Evolutionary conservation across 2,888 invertebrate genomes (phyloP).

Genomic region (Stenotaenia linearis): DNA sequence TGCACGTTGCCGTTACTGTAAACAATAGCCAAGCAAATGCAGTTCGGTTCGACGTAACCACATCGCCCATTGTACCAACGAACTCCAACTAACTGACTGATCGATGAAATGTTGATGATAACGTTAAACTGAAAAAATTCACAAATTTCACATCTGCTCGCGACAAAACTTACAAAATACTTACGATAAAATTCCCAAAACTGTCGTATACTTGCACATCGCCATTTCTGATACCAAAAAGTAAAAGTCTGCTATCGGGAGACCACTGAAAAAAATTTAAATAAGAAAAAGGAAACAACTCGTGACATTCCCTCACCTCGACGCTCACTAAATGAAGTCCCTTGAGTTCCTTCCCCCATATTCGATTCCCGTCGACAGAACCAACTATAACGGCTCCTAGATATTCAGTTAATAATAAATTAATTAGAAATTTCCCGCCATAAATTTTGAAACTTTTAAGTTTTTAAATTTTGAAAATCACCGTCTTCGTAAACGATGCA

Average conservation of each 20-base stretch:
- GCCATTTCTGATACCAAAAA: conserved; percentile 85
- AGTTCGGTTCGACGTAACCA: conserved; percentile 61
- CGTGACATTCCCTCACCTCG: conserved; percentile 52
- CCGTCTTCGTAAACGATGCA: conserved; percentile 99
- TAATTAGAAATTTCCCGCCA: too few species aligned
- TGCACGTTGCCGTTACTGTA: conserved; percentile 82
- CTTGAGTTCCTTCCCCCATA: conserved; percentile 97
- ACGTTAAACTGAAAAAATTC: conserved; percentile 62
- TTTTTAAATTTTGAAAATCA: too few species aligned
- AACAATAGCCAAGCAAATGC: conserved; percentile 75
- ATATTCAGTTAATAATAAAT: too few species aligned
- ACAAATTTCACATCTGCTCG: not conserved
- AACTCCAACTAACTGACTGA: conserved; percentile 48
- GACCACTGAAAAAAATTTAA: conserved; percentile 64
- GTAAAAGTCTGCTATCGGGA: conserved; percentile 79
- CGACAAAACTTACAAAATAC: not conserved
- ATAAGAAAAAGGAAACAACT: not conserved
- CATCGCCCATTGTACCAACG: conserved; percentile 81
- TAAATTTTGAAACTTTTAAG: too few species aligned
- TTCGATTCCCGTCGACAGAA: conserved; percentile 93
- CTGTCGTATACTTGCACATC: conserved; percentile 93
- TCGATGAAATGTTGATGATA: conserved; percentile 49
- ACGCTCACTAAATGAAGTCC: conserved; percentile 73
- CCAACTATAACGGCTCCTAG: conserved; percentile 89
- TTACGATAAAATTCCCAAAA: conserved; percentile 64